These are phyloP conservation scores for Lepus timidus DNA, from an alignment of 2,113 vertebrate genomes.

Conservation along the genomic window DNA sequence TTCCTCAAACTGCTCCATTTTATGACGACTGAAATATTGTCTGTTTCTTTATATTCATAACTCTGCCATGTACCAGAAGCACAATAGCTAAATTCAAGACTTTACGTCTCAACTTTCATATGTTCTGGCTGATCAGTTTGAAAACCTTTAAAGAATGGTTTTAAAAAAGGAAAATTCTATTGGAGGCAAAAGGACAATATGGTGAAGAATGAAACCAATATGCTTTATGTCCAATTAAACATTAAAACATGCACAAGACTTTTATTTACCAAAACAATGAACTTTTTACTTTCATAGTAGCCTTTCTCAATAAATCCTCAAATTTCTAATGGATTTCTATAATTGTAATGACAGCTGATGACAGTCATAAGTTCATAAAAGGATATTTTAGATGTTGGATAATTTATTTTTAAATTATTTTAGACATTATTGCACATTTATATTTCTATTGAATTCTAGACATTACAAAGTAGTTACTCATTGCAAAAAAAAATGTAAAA, in stretches of 20 bases:
- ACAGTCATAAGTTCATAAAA: background rate
- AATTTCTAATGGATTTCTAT: constrained; percentile 38
- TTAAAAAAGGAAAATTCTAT: constrained; percentile 1
- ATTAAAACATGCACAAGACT: background rate
- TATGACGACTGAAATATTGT: background rate
- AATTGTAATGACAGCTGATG: background rate
- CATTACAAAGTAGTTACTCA: background rate
- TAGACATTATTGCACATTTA: background rate
- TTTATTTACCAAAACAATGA: background rate
- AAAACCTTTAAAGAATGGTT: background rate
- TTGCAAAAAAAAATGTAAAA: background rate
- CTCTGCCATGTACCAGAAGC: background rate
- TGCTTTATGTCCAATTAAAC: background rate
- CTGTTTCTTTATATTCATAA: background rate
- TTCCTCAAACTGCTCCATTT: background rate
- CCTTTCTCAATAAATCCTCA: constrained; percentile 2
- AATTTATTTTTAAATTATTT: constrained; percentile 38
- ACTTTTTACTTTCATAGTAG: background rate
- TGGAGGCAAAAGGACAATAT: background rate
- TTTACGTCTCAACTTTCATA: background rate
- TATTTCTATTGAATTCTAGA: constrained; percentile 24
- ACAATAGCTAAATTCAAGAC: background rate
- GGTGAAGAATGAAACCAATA: background rate
- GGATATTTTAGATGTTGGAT: background rate
- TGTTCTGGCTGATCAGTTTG: background rate